Evolutionary conservation across 2,888 invertebrate species (phyloP), one percentile per base, ranked within the genome.

Genomic region (Athetis lepigone): DNA sequence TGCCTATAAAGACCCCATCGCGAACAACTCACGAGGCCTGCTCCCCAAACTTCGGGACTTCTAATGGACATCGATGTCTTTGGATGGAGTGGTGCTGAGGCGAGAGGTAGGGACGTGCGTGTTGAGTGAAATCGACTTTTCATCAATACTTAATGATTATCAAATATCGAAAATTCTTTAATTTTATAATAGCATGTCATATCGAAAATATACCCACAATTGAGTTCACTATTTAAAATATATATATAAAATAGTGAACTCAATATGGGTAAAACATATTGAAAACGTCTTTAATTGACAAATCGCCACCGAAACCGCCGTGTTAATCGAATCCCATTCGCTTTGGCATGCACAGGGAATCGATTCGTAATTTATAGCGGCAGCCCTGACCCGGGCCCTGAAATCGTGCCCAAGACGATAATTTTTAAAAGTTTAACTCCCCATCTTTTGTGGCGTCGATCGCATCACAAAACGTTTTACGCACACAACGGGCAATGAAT

Each of bases 401-500:
- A 80, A 75, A 81, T 81, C 78, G 73, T 57, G 57, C 80, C 77
- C 81, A 52, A 64, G 79, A 57, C 78, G 78, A 79, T 78, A 70
- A 80, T 86, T 85, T 85, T 82, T 68, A 77, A 85, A 88, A 83
- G 77, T 84, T 84, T 76, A 65, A 50, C 69, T 74, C 65, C 61
- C 57, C 60, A 45, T 68, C 66, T 74, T 80, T 78, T 79, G 68
- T 66, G 76, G 72, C 66, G 71, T 73, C 51, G 70, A 79, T 63
- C 71, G 77, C 77, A 80, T 75, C 82, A 74, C 70, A 77, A 80
- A 84, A 85, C 82, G 78, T 74, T 80, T 82, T 78, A 78, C 75
- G 79, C 81, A 80, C 77, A 83, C 81, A 80, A 77, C 77, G 80
- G 77, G 75, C 84, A 77, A 86, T 87, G 88, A 84, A 88, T 88